Evolutionary conservation across 1,140 invertebrate genomes (phyloP), one percentile per base, ranked within the genome.

Genomic region (Schlechtendalia chinensis): DNA sequence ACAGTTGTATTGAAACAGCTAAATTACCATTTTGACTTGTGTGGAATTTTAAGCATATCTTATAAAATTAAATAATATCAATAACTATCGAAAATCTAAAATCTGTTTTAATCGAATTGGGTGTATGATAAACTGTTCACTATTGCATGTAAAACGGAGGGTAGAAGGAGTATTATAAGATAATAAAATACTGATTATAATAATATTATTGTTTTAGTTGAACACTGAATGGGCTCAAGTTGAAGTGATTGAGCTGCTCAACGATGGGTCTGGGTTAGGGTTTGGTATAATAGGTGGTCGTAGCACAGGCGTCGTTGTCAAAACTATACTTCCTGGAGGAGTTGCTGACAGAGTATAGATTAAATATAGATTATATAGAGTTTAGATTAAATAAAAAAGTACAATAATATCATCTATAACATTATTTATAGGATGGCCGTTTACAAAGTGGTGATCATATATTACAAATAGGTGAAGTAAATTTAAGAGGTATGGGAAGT

Each of bases 241-340:
- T 84, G 94, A 96, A 88, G 91, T 92, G 82, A 93, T 96, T 84
- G 93, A 95, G 86, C 88, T 96, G 80, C 89, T 93, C 72, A 95
- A 95, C 85, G 93, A 95, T 87, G 93, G 93, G 14, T 91, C 91
- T 53, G 93, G 94, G 11, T 89, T 95, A 80, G 95, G 94, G 75
- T 98, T 98, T 87, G 96, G 96, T 72, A 94, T 98, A 82, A 96
- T 98, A 82, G 96, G 96, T 69, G 96, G 96, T 12, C 88, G 94
- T 67, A 96, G 94, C 85, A 97, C 96, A 27, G 96, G 96, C n/a
- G 96, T 98, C 72, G 95, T 98, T 12, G 94, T 98, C 80, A 98
- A 98, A 86, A 95, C 94, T 75, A 93, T 98, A 69, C 88, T 97
- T 24, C 95, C 95, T 17, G 96, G 95, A 27, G 94, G 95, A 83